phyloP scores from a whole-genome alignment of 2,797 vertebrate genomes.

The Pygocentrus nattereri region DNA sequence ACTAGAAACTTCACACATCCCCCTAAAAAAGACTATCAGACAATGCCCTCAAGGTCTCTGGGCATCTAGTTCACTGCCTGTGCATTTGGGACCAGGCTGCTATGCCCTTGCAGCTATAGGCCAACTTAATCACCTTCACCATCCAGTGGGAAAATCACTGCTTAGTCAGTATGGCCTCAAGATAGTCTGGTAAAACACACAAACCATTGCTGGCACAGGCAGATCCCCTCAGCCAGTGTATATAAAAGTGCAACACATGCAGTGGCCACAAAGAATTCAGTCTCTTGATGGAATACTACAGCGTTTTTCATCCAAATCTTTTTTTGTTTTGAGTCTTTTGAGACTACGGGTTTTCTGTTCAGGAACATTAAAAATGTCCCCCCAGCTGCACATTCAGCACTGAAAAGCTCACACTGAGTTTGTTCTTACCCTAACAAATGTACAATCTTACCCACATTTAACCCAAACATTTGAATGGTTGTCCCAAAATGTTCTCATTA shows the following conservation, averaged over 20 bases:
- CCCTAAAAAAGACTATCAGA: neutral
- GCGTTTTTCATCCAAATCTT: neutral
- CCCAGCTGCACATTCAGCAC: neutral
- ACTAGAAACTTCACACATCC: conserved; percentile 4
- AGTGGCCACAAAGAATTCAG: neutral
- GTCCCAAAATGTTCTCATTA: no score
- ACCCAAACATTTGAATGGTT: no score
- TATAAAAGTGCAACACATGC: neutral
- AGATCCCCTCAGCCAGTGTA: neutral
- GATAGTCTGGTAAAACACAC: conserved; percentile 15
- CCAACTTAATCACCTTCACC: conserved; percentile 28
- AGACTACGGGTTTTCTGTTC: neutral
- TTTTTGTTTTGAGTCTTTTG: no score
- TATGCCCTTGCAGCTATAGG: conserved; percentile 3
- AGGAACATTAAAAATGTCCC: neutral
- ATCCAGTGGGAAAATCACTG: conserved; percentile 30
- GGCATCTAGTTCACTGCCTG: conserved; percentile 5
- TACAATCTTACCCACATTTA: no score
- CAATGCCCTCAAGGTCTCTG: neutral
- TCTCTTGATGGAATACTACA: neutral
- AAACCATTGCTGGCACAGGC: neutral
- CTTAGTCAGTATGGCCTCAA: conserved; percentile 2
- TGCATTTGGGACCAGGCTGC: conserved; percentile 10
- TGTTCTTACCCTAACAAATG: no score
- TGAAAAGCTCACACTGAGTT: neutral